Percentiles rank a stretch among this genome's conserved stretches.
Evolutionary conservation across 2,797 vertebrate species (phyloP).

Genomic region (Hephaestus fuliginosus): DNA sequence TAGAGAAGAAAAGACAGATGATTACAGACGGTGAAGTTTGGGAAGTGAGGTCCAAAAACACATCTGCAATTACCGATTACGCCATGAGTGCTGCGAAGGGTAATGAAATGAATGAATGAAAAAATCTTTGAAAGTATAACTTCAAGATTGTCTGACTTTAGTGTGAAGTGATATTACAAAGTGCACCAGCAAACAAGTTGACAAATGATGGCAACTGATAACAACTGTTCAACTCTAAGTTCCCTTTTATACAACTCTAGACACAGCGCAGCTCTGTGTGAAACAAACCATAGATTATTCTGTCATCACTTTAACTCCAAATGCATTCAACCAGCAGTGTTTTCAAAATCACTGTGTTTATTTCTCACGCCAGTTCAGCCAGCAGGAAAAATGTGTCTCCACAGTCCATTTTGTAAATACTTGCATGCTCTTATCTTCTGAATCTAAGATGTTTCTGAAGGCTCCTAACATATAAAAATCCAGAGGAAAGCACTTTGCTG

Average conservation of each 20-base stretch:
- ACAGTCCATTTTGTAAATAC: background rate
- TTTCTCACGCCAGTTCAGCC: constrained; percentile 10
- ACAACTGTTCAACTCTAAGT: background rate
- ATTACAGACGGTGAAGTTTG: too few species aligned
- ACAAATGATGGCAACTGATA: background rate
- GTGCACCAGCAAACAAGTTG: background rate
- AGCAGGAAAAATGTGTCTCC: background rate
- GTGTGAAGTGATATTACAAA: too few species aligned
- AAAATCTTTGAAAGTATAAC: too few species aligned
- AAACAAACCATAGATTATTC: background rate
- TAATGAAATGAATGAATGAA: too few species aligned
- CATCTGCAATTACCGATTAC: too few species aligned
- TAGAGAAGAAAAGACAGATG: too few species aligned
- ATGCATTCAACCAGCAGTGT: background rate
- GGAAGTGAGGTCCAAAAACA: too few species aligned
- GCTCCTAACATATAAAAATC: background rate
- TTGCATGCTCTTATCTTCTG: background rate
- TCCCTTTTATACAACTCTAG: background rate
- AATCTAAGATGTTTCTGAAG: background rate
- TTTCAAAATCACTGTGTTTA: constrained; percentile 7
- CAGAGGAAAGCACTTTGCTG: background rate
- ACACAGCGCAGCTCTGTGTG: background rate
- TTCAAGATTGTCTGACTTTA: too few species aligned
- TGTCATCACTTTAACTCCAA: background rate
- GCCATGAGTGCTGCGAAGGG: too few species aligned